phyloP scores from a whole-genome alignment of 2,113 vertebrate genomes.

The Pteropus alecto region DNA sequence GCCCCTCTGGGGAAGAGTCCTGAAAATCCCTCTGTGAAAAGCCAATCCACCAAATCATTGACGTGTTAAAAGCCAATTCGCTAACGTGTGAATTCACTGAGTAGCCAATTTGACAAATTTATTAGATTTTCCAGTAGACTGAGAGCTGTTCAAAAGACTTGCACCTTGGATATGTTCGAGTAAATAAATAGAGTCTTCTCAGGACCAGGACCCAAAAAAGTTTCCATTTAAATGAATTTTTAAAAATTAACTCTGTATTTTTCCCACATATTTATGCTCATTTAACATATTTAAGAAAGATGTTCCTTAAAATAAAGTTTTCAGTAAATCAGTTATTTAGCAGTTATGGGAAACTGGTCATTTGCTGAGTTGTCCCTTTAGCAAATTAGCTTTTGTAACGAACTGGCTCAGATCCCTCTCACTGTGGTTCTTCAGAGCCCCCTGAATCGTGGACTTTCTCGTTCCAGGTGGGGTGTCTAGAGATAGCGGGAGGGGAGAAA shows the following conservation, averaged over 20 bases:
- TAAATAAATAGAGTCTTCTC: background rate
- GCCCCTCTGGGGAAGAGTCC: background rate
- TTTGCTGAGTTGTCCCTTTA: background rate
- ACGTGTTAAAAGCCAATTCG: background rate
- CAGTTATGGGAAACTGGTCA: background rate
- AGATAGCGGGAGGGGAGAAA: background rate
- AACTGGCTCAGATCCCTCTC: background rate
- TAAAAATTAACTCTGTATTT: background rate
- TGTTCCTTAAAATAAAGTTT: background rate
- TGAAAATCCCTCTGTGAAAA: background rate
- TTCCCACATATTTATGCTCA: background rate
- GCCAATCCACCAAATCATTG: background rate
- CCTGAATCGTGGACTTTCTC: background rate
- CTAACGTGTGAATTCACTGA: background rate
- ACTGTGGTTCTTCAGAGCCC: background rate
- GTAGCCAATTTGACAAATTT: background rate
- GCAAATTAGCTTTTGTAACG: background rate
- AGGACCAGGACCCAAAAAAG: background rate
- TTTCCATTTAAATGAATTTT: background rate
- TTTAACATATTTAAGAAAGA: background rate
- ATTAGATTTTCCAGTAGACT: background rate
- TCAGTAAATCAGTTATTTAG: background rate
- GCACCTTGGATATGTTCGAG: background rate
- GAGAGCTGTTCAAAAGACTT: background rate
- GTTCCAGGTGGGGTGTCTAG: background rate